phyloP scores from a whole-genome alignment of 2,797 vertebrate species.

The Odontamblyopus lacepedii region DNA sequence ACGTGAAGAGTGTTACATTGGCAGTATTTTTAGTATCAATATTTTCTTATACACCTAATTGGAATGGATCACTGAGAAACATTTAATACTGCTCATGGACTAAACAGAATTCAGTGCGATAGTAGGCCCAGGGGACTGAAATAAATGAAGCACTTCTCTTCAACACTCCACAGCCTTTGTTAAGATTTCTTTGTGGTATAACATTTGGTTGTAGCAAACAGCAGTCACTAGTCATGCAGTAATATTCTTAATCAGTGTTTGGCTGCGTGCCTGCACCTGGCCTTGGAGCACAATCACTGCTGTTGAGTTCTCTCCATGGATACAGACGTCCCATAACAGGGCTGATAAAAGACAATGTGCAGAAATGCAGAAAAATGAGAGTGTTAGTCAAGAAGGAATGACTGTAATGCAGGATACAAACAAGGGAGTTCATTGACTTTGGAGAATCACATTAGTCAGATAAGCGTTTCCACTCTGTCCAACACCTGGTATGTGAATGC shows the following conservation, averaged over 20 bases:
- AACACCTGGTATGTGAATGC: slow-evolving; percentile 19
- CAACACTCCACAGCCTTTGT: slow-evolving; percentile 29
- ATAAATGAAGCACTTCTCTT: slow-evolving; percentile 42
- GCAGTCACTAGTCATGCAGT: slow-evolving; percentile 58
- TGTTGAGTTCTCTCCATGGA: slow-evolving; percentile 69
- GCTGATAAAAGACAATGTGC: slow-evolving; percentile 37
- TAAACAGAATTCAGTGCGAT: slow-evolving; percentile 36
- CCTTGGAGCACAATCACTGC: slow-evolving; percentile 31
- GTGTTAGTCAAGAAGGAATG: slow-evolving; percentile 27
- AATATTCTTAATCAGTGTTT: slow-evolving; percentile 58
- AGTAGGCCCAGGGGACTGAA: slow-evolving; percentile 41
- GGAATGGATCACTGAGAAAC: not conserved
- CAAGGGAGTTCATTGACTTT: slow-evolving; percentile 38
- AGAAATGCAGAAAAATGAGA: slow-evolving; percentile 13
- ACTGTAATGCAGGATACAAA: slow-evolving; percentile 37
- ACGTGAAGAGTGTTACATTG: too few relatives aligned
- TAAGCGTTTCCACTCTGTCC: slow-evolving; percentile 38
- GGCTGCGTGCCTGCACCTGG: slow-evolving; percentile 48
- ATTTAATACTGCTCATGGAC: not conserved
- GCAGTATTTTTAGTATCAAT: not conserved
- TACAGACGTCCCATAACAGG: slow-evolving; percentile 39
- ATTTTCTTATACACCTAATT: not conserved
- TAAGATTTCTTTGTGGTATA: slow-evolving; percentile 50
- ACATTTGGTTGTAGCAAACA: slow-evolving; percentile 52
- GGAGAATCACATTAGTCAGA: slow-evolving; percentile 43